These are phyloP conservation scores for Coregonus ussuriensis DNA, from an alignment of 2,797 vertebrate species.

Conservation along the genomic window DNA sequence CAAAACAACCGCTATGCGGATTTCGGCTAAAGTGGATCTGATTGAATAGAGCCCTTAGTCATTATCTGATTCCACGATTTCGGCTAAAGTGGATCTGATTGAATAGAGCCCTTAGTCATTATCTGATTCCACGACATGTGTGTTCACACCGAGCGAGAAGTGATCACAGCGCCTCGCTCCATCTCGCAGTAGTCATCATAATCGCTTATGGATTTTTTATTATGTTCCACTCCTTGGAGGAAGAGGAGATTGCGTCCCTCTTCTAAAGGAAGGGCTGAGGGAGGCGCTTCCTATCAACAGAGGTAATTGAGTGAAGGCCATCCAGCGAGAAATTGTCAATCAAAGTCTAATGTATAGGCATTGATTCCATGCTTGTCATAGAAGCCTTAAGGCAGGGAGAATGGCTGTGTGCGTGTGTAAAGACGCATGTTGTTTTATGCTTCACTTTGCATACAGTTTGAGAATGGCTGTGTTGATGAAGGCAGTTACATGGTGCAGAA, in stretches of 20 bases:
- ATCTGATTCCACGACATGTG: neutral
- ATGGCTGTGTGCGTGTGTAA: neutral
- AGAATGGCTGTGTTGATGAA: too few relatives aligned
- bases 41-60: too few relatives aligned
- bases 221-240: slow-evolving; percentile 27
- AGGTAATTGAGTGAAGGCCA: slow-evolving; percentile 14
- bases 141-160: slow-evolving; percentile 11
- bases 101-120: neutral
- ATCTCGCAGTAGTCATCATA: slow-evolving; percentile 40
- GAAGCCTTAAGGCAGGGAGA: slow-evolving; percentile 20
- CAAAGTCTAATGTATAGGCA: slow-evolving; percentile 8
- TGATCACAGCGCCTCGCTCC: slow-evolving; percentile 18
- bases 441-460: too few relatives aligned
- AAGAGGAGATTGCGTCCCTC: slow-evolving; percentile 15
- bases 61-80: too few relatives aligned
- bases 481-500: too few relatives aligned
- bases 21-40: too few relatives aligned
- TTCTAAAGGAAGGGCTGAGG: slow-evolving; percentile 9
- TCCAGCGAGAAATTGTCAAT: slow-evolving; percentile 37
- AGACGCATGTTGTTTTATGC: too few relatives aligned
- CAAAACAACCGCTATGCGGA: too few relatives aligned
- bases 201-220: slow-evolving; percentile 52
- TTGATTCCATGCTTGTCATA: slow-evolving; percentile 10
- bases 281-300: slow-evolving; percentile 13
- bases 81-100: too few relatives aligned